A percentile compares a stretch with the other conserved stretches of the same genome.
These are phyloP conservation scores for Chrysemys picta DNA, from an alignment of 2,113 vertebrate species.

Conservation along the genomic window DNA sequence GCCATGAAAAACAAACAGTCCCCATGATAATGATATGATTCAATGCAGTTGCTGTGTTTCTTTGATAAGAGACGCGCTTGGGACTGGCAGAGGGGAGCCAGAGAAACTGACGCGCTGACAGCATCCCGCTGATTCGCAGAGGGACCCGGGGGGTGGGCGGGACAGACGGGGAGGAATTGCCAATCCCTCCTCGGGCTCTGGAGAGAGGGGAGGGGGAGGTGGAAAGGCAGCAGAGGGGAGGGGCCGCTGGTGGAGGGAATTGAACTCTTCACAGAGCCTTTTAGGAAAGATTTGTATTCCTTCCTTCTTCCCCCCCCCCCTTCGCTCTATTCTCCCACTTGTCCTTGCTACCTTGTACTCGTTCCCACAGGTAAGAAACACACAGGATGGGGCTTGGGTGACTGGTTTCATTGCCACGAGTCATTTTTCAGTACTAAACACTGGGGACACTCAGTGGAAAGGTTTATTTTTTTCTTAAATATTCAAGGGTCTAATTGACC, in stretches of 20 bases:
- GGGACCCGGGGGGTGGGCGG: constrained; percentile 56
- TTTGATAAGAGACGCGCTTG: constrained; percentile 80
- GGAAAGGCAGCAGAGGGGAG: not conserved
- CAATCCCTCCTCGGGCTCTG: not conserved
- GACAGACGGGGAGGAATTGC: not conserved
- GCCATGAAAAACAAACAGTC: constrained; percentile 82
- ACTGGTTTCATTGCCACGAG: not conserved
- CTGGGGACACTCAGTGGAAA: not conserved
- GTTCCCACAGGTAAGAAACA: not conserved
- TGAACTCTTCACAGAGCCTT: not conserved
- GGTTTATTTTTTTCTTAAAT: not conserved
- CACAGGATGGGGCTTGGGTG: not conserved
- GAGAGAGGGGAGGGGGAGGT: not conserved
- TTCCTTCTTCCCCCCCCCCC: fast-evolving
- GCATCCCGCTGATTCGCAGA: constrained; percentile 84
- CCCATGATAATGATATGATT: constrained; percentile 84
- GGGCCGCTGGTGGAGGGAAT: not conserved
- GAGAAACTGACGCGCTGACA: constrained; percentile 77
- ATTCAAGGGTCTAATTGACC: too few species aligned
- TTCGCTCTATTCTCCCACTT: too few species aligned
- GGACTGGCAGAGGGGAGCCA: constrained; percentile 72
- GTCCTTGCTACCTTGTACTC: not conserved
- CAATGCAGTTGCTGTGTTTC: constrained; percentile 75
- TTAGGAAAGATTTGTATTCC: not conserved
- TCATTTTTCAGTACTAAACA: not conserved